Conservation (phyloP, 2,113 vertebrate species). For the Sturnus vulgaris region DNA sequence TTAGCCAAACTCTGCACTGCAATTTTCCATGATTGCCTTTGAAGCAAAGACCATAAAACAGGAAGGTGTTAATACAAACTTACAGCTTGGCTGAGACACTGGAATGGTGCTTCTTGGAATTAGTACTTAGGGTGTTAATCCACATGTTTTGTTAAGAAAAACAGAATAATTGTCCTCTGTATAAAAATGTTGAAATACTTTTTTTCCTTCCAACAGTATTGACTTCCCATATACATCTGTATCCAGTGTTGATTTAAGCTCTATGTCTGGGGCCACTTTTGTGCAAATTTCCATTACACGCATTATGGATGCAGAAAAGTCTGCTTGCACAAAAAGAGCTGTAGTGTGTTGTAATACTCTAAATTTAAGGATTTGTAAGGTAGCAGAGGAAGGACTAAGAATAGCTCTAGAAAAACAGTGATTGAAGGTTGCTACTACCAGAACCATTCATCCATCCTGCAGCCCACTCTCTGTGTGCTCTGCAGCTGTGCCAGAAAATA, state of each 20-base stretch:
- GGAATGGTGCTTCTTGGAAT: background rate
- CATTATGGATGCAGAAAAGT: background rate
- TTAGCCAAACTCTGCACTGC: background rate
- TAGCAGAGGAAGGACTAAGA: background rate
- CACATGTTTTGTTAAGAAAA: background rate
- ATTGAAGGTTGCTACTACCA: background rate
- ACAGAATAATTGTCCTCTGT: background rate
- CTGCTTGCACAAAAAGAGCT: background rate
- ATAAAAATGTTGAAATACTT: background rate
- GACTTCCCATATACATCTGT: background rate
- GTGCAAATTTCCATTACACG: background rate
- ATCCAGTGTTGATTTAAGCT: background rate
- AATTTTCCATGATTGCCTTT: background rate
- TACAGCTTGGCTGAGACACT: background rate
- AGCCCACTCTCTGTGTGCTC: background rate
- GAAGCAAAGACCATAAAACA: background rate
- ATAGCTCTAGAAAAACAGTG: background rate
- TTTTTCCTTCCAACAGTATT: background rate
- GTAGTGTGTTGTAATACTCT: background rate
- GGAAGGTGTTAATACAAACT: background rate
- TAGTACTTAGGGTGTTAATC: background rate
- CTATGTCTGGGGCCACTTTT: background rate
- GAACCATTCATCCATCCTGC: background rate
- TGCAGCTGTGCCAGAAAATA: slow-evolving; percentile 19
- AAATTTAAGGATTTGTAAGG: background rate